These are phyloP conservation scores for Halesus radiatus DNA, from an alignment of 1,140 invertebrate species.

Conservation along the genomic window DNA sequence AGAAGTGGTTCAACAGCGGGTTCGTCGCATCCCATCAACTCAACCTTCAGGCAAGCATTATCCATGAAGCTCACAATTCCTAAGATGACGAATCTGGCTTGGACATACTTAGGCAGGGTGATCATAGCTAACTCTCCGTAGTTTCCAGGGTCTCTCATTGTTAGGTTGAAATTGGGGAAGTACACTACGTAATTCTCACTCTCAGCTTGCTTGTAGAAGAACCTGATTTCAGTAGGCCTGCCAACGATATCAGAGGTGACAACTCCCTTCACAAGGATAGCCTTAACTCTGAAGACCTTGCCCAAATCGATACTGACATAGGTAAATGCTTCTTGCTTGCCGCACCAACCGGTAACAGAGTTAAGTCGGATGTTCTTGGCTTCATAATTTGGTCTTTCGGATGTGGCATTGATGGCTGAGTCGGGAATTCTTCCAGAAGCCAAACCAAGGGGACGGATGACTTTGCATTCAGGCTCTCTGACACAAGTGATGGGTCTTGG, in stretches of 20 bases:
- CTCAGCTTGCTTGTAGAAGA: slow-evolving; percentile 96
- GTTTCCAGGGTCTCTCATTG: slow-evolving; percentile 93
- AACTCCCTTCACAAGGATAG: slow-evolving; percentile 93
- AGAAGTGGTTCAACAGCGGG: slow-evolving; percentile 83
- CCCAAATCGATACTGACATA: slow-evolving; percentile 96
- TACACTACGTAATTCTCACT: slow-evolving; percentile 96
- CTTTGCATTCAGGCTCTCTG: slow-evolving; percentile 92
- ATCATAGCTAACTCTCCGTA: slow-evolving; percentile 97
- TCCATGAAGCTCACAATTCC: slow-evolving; percentile 96
- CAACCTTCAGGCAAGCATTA: slow-evolving; percentile 96
- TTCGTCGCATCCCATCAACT: slow-evolving; percentile 95
- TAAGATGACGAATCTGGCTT: slow-evolving; percentile 93
- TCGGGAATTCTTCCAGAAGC: slow-evolving; percentile 94
- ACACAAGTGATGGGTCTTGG: slow-evolving; percentile 91
- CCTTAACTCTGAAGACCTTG: slow-evolving; percentile 90
- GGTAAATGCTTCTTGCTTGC: slow-evolving; percentile 94
- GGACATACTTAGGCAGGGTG: slow-evolving; percentile 91
- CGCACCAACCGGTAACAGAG: slow-evolving; percentile 96
- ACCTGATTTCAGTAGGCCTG: slow-evolving; percentile 93
- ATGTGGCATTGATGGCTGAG: slow-evolving; percentile 96
- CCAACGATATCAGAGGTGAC: slow-evolving; percentile 96
- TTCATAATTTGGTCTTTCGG: slow-evolving; percentile 92
- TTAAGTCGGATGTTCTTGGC: slow-evolving; percentile 91
- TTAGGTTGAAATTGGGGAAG: slow-evolving; percentile 95
- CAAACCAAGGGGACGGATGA: slow-evolving; percentile 92